A percentile compares a stretch with the other conserved stretches of the same genome.
These are phyloP conservation scores for Contarinia nasturtii DNA, from an alignment of 1,140 invertebrate species.

Conservation along the genomic window DNA sequence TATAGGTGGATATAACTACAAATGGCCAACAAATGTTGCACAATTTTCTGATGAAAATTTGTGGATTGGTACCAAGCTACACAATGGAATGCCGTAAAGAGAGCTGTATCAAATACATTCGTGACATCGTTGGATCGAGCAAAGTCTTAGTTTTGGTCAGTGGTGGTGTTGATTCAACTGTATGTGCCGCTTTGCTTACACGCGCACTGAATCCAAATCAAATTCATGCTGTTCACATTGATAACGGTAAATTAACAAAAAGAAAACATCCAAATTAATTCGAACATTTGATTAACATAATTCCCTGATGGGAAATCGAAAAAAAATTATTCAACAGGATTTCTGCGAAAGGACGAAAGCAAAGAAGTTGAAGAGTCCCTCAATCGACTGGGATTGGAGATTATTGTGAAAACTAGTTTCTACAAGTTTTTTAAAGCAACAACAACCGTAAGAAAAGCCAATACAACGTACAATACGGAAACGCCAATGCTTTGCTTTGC, in stretches of 20 bases:
- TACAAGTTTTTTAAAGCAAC: slow-evolving; percentile 60
- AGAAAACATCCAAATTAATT: slow-evolving; percentile 1
- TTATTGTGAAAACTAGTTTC: slow-evolving; percentile 59
- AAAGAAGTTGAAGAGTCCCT: slow-evolving; percentile 71
- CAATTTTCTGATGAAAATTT: slow-evolving; percentile 89
- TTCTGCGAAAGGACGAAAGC: slow-evolving; percentile 94
- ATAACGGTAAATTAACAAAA: slow-evolving; percentile 52
- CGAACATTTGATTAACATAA: slow-evolving; percentile 1
- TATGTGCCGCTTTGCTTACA: slow-evolving; percentile 86
- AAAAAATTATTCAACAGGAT: slow-evolving; percentile 31
- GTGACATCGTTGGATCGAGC: slow-evolving; percentile 69
- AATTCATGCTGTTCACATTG: slow-evolving; percentile 92
- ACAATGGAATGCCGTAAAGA: slow-evolving; percentile 74
- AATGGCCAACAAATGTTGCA: slow-evolving; percentile 82
- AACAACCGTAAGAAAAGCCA: slow-evolving; percentile 39
- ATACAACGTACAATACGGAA: slow-evolving; percentile 32
- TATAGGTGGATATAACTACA: slow-evolving; percentile 72
- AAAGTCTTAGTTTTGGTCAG: slow-evolving; percentile 91
- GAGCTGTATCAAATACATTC: slow-evolving; percentile 89
- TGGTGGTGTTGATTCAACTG: slow-evolving; percentile 96
- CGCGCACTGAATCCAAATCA: slow-evolving; percentile 78
- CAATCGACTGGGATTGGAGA: slow-evolving; percentile 64
- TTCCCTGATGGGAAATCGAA: neutral
- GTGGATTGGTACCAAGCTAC: slow-evolving; percentile 68
- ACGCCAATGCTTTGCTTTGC: slow-evolving; percentile 79